Base-by-base conservation (phyloP, 2,888 invertebrate species). In the Caradrina kadenii region DNA sequence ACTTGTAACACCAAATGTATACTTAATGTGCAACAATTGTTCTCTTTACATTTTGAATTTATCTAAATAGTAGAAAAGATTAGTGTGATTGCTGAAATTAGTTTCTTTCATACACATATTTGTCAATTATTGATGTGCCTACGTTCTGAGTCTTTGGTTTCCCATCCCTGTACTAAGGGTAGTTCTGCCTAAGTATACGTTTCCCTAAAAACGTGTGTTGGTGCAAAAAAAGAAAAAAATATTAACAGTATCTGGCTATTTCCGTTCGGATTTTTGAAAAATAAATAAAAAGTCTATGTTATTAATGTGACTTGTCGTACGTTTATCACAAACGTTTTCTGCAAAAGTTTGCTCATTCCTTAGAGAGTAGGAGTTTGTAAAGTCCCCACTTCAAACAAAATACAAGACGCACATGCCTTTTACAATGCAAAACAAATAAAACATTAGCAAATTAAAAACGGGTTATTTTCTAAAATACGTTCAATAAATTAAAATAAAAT, bases 371-470 rank as follows among this genome's bases (percentile, higher is more conserved):
- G 26, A 48, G 10, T 39, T 68, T 50, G 6, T 11, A 11, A 19
- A 21, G 13, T 13, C 4, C 6, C 17, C 50, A 50, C 35, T 55
- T 11, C 45, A 59, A 63, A 69, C 0, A 6, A 65, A 64, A 69
- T 66, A 70, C 65, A 42, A 58, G 22, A 82, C 70, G 66, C 62
- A 79, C 82, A 83, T 82, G 82, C 79, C 79, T 71, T 76, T 61
- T 42, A 79, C 22, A 73, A 73, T 64, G 77, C 79, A 79, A 77
- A 64, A 70, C 42, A 49, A 77, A 74, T 49, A 55, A 77, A 66
- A 69, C 53, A 82, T 63, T 69, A 63, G 80, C 76, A 75, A 58
- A 72, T 35, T 50, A 62, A 62, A 48, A 52, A 31, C 6, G 15
- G 21, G 60, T 63, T 42, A 58, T 52, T 68, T 45, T 13, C 39